Percentiles rank a stretch among this genome's conserved stretches.
Conservation (phyloP, 53 echinoderm and acorn worm species). For the Echinarachnius parma region DNA sequence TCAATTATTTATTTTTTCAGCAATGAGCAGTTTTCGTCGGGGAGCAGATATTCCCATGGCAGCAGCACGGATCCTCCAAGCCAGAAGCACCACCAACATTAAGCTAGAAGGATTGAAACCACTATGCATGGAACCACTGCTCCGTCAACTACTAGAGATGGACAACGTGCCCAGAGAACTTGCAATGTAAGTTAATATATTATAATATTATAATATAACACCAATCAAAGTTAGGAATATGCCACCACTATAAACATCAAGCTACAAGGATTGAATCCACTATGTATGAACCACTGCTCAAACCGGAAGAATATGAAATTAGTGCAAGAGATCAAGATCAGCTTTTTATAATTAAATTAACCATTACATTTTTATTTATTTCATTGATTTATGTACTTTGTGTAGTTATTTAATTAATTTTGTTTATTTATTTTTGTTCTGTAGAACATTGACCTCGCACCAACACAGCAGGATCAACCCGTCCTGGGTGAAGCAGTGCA, state of each 20-base stretch:
- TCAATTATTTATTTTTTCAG: neutral
- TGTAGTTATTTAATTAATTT: too few relatives aligned
- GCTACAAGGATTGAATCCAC: slow-evolving; percentile 78
- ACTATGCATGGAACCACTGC: slow-evolving; percentile 78
- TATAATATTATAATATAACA: too few relatives aligned
- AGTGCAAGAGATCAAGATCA: too few relatives aligned
- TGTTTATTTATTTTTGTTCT: too few relatives aligned
- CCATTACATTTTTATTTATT: too few relatives aligned
- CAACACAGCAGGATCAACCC: slow-evolving; percentile 76
- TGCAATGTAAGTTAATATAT: slow-evolving; percentile 87
- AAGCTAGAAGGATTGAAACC: slow-evolving; percentile 84
- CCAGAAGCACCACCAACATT: slow-evolving; percentile 45
- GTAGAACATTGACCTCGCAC: slow-evolving; percentile 80
- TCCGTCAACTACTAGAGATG: slow-evolving; percentile 86
- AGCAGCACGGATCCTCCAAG: slow-evolving; percentile 60
- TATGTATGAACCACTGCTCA: slow-evolving; percentile 78
- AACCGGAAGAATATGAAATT: too few relatives aligned
- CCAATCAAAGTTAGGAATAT: too few relatives aligned
- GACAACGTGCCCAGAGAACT: slow-evolving; percentile 77
- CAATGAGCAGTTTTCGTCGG: slow-evolving; percentile 53
- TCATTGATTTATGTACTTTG: too few relatives aligned
- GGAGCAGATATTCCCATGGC: slow-evolving; percentile 49
- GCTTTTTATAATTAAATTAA: too few relatives aligned
- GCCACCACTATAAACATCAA: too few relatives aligned
- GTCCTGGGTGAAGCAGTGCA: slow-evolving; percentile 93